Evolutionary conservation across 2,113 vertebrate genomes (phyloP), one percentile per base, ranked within the genome.

Genomic region (Bungarus multicinctus): DNA sequence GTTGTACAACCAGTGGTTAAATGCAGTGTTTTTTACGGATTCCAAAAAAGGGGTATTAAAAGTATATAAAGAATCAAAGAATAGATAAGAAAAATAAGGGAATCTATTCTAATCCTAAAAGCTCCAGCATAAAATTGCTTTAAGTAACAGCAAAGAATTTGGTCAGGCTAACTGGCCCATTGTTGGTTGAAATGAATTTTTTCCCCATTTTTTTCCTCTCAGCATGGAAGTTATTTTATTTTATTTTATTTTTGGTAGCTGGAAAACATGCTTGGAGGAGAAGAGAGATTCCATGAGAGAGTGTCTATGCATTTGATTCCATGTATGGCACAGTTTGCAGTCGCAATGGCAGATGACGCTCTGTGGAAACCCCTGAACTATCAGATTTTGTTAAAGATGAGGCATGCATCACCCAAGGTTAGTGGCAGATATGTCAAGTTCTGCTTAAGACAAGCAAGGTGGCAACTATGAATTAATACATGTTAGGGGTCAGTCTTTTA

Each of bases 291-390:
- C 96, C 98, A 98, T 95, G 96, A 95, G 69, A 97, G 98, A 93
- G 97, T 99, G 93, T 98, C 97, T 4, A 64, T 94, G 88, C 98
- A 98, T 95, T 96, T 99, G 95, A 96, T 99, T 5, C 99, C 99
- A 0, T 99, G 99, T 94, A 94, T 99, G 25, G 98, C 98, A 39
- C 99, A 99, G 97, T 99, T 99, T 95, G 96, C 98, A 0, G 98
- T 99, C 81, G 98, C 99, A 43, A 95, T 99, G 97, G 97, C 98
- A 0, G 99, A 99, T 6, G 99, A 99, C 95, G 97, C 98, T 0
- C 98, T 98, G 54, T 99, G 99, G 99, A 99, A 99, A 93, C 98
- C 98, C 2, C 97, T 99, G 8, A 99, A 99, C 97, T 99, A 99
- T 95, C 98, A 99, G 95, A 97, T 99, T 94, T 98, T 99, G 27